Conservation (phyloP, 1,140 invertebrate species). For the Alviniconcha marisindica region DNA sequence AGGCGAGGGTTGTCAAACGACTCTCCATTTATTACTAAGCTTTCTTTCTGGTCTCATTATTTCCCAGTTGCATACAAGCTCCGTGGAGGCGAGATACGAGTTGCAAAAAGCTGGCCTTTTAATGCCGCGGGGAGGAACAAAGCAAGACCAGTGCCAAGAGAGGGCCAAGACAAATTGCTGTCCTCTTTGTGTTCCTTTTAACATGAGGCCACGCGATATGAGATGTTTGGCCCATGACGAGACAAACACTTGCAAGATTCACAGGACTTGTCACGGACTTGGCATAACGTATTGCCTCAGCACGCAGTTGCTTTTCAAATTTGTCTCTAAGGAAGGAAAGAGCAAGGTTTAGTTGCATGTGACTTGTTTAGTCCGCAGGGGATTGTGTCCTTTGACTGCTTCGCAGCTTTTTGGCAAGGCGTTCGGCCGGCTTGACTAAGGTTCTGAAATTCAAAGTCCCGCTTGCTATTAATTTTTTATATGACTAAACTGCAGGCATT, state of each 20-base stretch:
- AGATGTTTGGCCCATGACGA: constrained; percentile 33
- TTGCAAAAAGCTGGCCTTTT: constrained; percentile 4
- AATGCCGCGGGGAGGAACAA: constrained; percentile 10
- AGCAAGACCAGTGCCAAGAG: neutral
- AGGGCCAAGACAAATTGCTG: constrained; percentile 34
- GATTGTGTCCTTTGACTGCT: neutral
- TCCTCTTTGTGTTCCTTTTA: neutral
- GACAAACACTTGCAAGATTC: constrained; percentile 41
- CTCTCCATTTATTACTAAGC: constrained; percentile 35
- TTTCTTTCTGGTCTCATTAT: constrained; percentile 39
- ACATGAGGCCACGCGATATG: constrained; percentile 24
- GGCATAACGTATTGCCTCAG: constrained; percentile 27
- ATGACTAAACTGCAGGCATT: too few species aligned
- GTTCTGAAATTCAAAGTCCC: too few species aligned
- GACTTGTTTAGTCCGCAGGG: neutral
- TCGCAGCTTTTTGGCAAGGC: constrained; percentile 33
- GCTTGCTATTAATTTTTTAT: too few species aligned
- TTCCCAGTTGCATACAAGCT: constrained; percentile 31
- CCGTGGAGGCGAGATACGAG: constrained; percentile 36
- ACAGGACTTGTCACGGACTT: constrained; percentile 33
- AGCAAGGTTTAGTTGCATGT: neutral
- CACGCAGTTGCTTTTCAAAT: constrained; percentile 23
- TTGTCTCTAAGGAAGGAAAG: constrained; percentile 37
- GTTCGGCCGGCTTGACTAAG: neutral
- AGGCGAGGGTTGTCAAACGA: constrained; percentile 32